Base-by-base conservation (phyloP, 2,797 vertebrate species). In the Lophotriccus pileatus region DNA sequence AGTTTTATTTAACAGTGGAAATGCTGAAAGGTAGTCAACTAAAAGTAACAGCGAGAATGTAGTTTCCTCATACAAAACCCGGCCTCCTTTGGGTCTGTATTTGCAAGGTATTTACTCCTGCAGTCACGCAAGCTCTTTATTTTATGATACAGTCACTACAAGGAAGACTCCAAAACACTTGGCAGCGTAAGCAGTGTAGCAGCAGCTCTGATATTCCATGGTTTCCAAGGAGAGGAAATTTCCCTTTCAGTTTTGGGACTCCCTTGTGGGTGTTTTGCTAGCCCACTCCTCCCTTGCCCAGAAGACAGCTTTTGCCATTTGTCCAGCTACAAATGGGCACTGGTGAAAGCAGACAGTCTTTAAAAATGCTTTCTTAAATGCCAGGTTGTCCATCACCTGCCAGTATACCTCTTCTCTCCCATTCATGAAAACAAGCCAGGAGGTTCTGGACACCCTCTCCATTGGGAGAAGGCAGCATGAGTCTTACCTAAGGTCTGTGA, bases 251-350 rank as follows among this genome's bases (percentile, higher is more conserved):
- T 69, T 75, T 62, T 50, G 39, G 36, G 80, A 84, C 44, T 37
- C 0, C 0, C 10, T 22, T 28, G 14, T 1, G 0, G 2, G 39
- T 27, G 24, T 83, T 93, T 67, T 0, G 0, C 21, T 24, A 53
- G 43, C 41, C 30, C 10, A 6, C 30, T 67, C 27, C n/a, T 43
- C 9, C 14, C 37, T 52, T 2, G 1, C 67, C 63, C 82, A 32
- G 30, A 36, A 50, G 18, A 60, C 13, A 52, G 43, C 41, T 81
- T 46, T 22, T 75, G 79, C 47, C 50, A 30, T 23, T 60, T 36
- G 39, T 36, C 6, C 36, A 64, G 53, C 24, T 23, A 59, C 32
- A 60, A 12, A 28, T 10, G 46, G 27, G 44, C 43, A 68, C 1
- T 0, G 1, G 12, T 3, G 1, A 49, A 66, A 43, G 22, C 7